Percentiles rank a stretch among this genome's conserved stretches.
These are phyloP conservation scores for Intellagama lesueurii DNA, from an alignment of 2,797 vertebrate genomes.

Conservation along the genomic window DNA sequence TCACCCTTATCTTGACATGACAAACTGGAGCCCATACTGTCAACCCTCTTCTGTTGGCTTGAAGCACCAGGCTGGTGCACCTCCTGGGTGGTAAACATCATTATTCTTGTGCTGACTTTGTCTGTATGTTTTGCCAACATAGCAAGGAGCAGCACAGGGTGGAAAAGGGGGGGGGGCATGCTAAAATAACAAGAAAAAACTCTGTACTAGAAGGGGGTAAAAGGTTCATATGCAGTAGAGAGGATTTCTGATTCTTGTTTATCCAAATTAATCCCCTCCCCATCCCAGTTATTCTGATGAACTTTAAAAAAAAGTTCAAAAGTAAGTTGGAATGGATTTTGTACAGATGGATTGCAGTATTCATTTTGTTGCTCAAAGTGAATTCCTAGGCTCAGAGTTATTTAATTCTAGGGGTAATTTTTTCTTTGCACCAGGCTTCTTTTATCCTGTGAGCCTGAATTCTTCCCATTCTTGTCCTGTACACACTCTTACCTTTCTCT, in stretches of 20 bases:
- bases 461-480: not conserved
- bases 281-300: not conserved
- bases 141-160: not conserved
- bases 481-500: not conserved
- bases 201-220: too few relatives aligned
- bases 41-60: not conserved
- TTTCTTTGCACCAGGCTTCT: not conserved
- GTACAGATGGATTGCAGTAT: not conserved
- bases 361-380: not conserved
- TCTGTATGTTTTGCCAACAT: not conserved
- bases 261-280: not conserved
- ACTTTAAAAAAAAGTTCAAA: not conserved
- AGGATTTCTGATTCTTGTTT: not conserved
- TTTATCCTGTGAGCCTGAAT: not conserved
- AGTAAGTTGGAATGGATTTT: not conserved
- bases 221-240: not conserved
- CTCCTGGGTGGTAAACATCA: not conserved
- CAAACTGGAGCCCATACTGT: too few relatives aligned
- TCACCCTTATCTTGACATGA: not conserved
- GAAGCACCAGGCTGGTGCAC: not conserved
- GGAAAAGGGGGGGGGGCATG: not conserved
- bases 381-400: not conserved
- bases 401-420: not conserved
- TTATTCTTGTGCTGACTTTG: not conserved
- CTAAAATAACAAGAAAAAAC: not conserved